Evolutionary conservation across 2,888 invertebrate genomes (phyloP).

Genomic region (Phorcus lineatus): DNA sequence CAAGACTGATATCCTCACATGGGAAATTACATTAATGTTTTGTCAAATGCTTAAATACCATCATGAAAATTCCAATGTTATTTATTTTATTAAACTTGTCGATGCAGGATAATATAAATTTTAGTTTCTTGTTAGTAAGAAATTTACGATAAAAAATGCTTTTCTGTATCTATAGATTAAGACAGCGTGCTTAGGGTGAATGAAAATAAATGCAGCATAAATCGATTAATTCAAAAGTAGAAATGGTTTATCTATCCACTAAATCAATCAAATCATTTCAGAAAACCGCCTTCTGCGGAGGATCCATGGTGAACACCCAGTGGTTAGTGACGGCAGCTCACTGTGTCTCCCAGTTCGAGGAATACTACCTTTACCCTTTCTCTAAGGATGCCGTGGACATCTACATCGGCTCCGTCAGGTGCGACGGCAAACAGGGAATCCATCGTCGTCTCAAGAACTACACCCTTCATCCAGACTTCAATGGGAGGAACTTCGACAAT

Average conservation of each 20-base stretch:
- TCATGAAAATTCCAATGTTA: too few relatives aligned
- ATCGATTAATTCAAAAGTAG: too few relatives aligned
- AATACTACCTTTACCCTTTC: constrained; percentile 40
- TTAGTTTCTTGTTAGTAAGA: too few relatives aligned
- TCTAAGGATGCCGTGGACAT: constrained; percentile 40
- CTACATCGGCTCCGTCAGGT: constrained; percentile 47
- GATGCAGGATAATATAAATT: too few relatives aligned
- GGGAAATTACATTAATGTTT: too few relatives aligned
- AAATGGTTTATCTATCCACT: neutral
- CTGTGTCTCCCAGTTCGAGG: constrained; percentile 46
- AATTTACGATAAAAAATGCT: too few relatives aligned
- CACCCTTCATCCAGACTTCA: constrained; percentile 45
- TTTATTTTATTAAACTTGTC: too few relatives aligned
- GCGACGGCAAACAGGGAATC: constrained; percentile 42
- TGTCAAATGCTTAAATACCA: too few relatives aligned
- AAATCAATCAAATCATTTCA: neutral
- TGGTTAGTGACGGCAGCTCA: constrained; percentile 58
- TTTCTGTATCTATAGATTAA: too few relatives aligned
- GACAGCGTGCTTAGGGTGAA: too few relatives aligned
- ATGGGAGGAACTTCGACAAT: constrained; percentile 44
- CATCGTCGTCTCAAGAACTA: constrained; percentile 38
- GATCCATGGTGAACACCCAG: constrained; percentile 50
- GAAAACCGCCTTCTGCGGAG: constrained; percentile 54
- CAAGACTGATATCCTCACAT: too few relatives aligned
- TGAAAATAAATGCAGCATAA: too few relatives aligned